A percentile compares a stretch with the other conserved stretches of the same genome.
Evolutionary conservation across 2,797 vertebrate genomes (phyloP).

Genomic region (Pteronotus mesoamericanus): DNA sequence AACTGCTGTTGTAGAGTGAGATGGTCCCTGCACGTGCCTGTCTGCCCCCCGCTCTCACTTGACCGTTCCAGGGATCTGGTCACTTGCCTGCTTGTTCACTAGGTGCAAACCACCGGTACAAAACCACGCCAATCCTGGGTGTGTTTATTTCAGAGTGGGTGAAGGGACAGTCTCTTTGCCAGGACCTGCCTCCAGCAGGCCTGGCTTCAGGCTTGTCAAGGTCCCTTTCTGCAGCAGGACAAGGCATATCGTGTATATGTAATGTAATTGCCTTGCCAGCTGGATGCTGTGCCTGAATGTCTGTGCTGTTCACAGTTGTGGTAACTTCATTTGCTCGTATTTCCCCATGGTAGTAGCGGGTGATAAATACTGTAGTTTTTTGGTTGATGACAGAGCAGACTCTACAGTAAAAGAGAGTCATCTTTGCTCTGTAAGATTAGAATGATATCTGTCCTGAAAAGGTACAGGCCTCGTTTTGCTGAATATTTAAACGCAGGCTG

Average conservation of each 20-base stretch:
- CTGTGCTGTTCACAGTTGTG: accelerated
- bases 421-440: neutral
- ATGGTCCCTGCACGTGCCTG: neutral
- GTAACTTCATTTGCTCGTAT: neutral
- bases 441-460: neutral
- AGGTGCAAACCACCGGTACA: neutral
- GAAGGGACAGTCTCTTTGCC: neutral
- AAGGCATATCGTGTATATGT: neutral
- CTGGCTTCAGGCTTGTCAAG: neutral
- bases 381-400: neutral
- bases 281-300: neutral
- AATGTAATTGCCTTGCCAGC: neutral
- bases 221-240: neutral
- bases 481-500: neutral
- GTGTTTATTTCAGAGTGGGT: neutral
- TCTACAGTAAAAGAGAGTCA: neutral
- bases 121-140: neutral
- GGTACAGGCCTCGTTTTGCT: neutral
- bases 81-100: neutral
- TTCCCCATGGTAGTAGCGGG: neutral
- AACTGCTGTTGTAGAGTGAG: neutral
- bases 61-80: neutral
- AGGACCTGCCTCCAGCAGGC: neutral
- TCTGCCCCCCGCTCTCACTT: no score
- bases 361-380: neutral